Evolutionary conservation across 2,113 vertebrate species (phyloP).

Genomic region (Isichthys henryi): DNA sequence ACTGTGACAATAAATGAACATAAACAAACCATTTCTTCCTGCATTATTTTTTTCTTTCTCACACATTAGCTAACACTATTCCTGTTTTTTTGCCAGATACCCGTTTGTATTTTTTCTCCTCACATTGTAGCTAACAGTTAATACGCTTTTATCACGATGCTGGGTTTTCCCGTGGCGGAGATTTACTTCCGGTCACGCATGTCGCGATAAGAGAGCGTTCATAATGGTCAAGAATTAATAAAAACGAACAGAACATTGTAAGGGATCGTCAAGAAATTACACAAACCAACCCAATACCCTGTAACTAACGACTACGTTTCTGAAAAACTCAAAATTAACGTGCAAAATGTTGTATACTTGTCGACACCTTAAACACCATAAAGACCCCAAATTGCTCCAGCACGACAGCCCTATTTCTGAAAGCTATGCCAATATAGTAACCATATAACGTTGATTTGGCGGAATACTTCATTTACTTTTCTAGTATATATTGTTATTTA

Average conservation of each 20-base stretch:
- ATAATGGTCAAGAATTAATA: not conserved
- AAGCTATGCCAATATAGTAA: not conserved
- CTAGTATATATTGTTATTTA: not conserved
- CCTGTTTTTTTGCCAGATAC: not conserved
- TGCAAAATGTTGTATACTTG: not conserved
- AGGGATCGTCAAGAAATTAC: slow-evolving; percentile 17
- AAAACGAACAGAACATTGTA: not conserved
- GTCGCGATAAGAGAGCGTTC: not conserved
- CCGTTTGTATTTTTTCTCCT: not conserved
- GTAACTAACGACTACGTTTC: not conserved
- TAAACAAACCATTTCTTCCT: slow-evolving; percentile 18
- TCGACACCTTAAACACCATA: not conserved
- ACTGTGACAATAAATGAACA: not conserved
- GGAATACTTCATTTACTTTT: not conserved
- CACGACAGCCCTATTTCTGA: not conserved
- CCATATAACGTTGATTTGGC: not conserved
- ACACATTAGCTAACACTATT: not conserved
- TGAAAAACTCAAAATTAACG: not conserved
- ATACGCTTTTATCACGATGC: slow-evolving; percentile 30
- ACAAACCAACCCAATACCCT: not conserved
- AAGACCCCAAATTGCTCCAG: not conserved
- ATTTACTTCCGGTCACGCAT: slow-evolving; percentile 50
- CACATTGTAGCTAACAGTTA: slow-evolving; percentile 49
- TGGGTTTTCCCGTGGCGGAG: not conserved
- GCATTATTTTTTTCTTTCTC: not conserved